Percentiles rank a stretch among this genome's conserved stretches.
These are phyloP conservation scores for Epinotia ramella DNA, from an alignment of 2,888 invertebrate species.

Conservation along the genomic window DNA sequence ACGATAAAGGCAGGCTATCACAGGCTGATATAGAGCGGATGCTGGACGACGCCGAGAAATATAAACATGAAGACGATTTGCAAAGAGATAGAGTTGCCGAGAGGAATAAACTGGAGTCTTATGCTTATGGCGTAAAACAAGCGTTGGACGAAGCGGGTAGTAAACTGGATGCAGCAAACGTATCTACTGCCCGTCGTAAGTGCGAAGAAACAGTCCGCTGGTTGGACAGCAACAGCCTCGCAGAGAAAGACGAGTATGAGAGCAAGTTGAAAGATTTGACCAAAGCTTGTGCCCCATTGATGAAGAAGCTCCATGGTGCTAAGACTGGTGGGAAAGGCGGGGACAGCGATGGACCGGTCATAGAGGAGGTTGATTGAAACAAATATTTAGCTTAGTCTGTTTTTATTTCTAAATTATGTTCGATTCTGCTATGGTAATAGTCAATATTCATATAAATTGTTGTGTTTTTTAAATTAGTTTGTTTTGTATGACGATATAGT, in stretches of 20 bases:
- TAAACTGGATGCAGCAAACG: slow-evolving; percentile 86
- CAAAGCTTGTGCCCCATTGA: slow-evolving; percentile 78
- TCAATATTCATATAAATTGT: not conserved
- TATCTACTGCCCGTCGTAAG: slow-evolving; percentile 74
- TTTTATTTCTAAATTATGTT: slow-evolving; percentile 33
- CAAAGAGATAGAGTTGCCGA: slow-evolving; percentile 87
- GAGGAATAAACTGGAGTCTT: slow-evolving; percentile 89
- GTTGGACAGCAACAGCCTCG: slow-evolving; percentile 88
- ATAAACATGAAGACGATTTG: slow-evolving; percentile 88
- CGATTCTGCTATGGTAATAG: not conserved
- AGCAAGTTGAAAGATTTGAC: slow-evolving; percentile 75
- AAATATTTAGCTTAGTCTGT: slow-evolving; percentile 24
- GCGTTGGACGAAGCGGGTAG: slow-evolving; percentile 85
- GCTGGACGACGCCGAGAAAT: slow-evolving; percentile 90
- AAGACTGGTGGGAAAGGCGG: slow-evolving; percentile 46
- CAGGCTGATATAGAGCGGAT: slow-evolving; percentile 94
- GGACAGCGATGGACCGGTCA: slow-evolving; percentile 74
- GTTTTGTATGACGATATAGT: not conserved
- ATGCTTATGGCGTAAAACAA: slow-evolving; percentile 88
- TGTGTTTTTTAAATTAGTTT: not conserved
- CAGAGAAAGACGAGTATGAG: slow-evolving; percentile 88
- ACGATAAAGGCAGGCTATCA: slow-evolving; percentile 92
- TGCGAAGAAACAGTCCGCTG: slow-evolving; percentile 87
- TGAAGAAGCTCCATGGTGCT: slow-evolving; percentile 81
- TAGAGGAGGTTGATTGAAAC: slow-evolving; percentile 85